Conservation (phyloP, 2,797 vertebrate genomes). For the Margarornis squamiger region DNA sequence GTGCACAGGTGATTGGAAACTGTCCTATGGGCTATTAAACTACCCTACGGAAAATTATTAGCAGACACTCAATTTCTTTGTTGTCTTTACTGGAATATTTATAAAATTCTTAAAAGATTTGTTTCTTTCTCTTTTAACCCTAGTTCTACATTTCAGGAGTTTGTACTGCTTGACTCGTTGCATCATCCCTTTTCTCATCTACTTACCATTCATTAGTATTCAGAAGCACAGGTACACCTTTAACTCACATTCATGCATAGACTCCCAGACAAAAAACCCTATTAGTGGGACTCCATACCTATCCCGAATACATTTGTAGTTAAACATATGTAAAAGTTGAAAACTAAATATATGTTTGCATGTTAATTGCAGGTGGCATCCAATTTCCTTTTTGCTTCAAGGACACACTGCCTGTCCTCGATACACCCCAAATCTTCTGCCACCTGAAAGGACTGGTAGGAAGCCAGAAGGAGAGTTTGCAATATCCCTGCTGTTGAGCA, state of each 20-base stretch:
- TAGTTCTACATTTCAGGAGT: not conserved
- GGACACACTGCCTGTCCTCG: not conserved
- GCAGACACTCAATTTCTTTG: not conserved
- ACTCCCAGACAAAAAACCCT: not conserved
- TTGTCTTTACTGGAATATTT: not conserved
- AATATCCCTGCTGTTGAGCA: not conserved
- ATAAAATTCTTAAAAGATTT: not conserved
- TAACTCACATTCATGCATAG: not conserved
- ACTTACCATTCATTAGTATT: not conserved
- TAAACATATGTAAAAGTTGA: not conserved
- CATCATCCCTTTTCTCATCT: not conserved
- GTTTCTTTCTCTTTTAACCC: not conserved
- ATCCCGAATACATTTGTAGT: rapidly evolving
- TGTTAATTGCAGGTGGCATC: not conserved
- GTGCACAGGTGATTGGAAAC: not conserved
- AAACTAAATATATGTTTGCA: not conserved
- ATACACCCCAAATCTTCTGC: not conserved
- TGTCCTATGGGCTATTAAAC: not conserved
- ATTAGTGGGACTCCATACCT: not conserved
- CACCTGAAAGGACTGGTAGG: not conserved
- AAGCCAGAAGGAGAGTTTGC: not conserved
- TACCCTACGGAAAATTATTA: not conserved
- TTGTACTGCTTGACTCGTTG: not conserved
- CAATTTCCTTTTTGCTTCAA: not conserved
- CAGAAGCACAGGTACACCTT: not conserved